Base-by-base conservation (phyloP, 1,140 invertebrate species). In the Episyrphus balteatus region DNA sequence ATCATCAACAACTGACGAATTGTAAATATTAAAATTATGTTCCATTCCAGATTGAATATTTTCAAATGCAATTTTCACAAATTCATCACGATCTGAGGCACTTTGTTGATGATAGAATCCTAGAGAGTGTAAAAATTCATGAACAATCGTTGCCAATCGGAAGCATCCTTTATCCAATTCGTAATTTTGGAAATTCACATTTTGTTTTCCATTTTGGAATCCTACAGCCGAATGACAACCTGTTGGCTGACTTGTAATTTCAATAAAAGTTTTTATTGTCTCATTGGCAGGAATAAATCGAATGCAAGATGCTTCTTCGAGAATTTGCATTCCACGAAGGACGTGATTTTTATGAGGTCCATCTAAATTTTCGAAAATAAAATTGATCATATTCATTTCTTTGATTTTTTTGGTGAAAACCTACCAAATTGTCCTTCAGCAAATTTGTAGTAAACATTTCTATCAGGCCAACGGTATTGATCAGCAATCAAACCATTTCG, bases 81-180 rank as follows among this genome's bases (percentile, higher is more conserved):
- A 86, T 1, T 80, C 70, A 56, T 87, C 84, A 44, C 84, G 70
- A 60, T 88, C 78, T 1, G 73, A 65, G 6, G 81, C 71, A 55
- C 79, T 79, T 60, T 88, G 84, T 68, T 86, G 83, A 55, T 88
- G 79, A 55, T 75, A 78, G 55, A 84, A 83, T 0, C 83, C 83
- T 12, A 83, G 61, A 0, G 80, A 55, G 53, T 84, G 82, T 41
- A 83, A 68, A 9, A 84, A 57, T 58, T 85, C 82, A 48, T 86
- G 82, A 9, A 82, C 71, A 14, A 83, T 70, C 6, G 74, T 76
- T 11, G 73, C 75, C 42, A 47, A 58, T 51, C 15, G 66, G 9
- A 69, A 61, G 44, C 69, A 69, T 5, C 55, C 57, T 1, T 9
- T n/a, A 39, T 62, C 62, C 26, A 58, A 37, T 3, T n/a, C 11